Evolutionary conservation across 2,888 invertebrate genomes (phyloP).

Genomic region (Myopa tessellatipennis): DNA sequence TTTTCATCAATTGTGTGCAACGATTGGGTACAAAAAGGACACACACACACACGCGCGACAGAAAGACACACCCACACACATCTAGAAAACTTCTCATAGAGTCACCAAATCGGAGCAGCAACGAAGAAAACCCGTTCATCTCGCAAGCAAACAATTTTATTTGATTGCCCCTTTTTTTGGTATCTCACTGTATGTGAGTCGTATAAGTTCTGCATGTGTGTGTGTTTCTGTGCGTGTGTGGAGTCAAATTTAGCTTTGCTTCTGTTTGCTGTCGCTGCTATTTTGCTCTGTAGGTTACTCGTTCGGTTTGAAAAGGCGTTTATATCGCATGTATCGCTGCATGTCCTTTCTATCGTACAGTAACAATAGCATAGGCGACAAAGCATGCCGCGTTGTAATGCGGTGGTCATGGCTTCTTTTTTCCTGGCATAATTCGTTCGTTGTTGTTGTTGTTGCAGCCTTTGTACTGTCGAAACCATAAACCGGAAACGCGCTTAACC

Average conservation of each 20-base stretch:
- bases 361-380: conserved; percentile 13
- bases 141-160: background rate
- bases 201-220: too few relatives aligned
- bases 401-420: conserved; percentile 18
- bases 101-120: too few relatives aligned
- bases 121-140: too few relatives aligned
- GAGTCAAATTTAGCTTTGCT: too few relatives aligned
- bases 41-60: background rate
- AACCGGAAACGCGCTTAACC: conserved; percentile 45
- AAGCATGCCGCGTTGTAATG: conserved; percentile 3
- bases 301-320: too few relatives aligned
- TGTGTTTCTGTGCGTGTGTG: too few relatives aligned
- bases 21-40: background rate
- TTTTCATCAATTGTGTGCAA: background rate
- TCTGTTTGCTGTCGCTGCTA: too few relatives aligned
- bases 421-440: background rate
- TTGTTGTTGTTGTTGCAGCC: conserved; percentile 8
- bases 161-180: background rate
- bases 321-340: background rate
- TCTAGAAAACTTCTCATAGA: too few relatives aligned
- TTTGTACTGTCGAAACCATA: conserved; percentile 7
- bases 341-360: background rate
- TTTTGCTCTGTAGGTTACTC: too few relatives aligned
- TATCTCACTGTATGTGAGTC: background rate
- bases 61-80: too few relatives aligned